Conservation (phyloP, 2,888 invertebrate species). For the Chrysina gloriosa region DNA sequence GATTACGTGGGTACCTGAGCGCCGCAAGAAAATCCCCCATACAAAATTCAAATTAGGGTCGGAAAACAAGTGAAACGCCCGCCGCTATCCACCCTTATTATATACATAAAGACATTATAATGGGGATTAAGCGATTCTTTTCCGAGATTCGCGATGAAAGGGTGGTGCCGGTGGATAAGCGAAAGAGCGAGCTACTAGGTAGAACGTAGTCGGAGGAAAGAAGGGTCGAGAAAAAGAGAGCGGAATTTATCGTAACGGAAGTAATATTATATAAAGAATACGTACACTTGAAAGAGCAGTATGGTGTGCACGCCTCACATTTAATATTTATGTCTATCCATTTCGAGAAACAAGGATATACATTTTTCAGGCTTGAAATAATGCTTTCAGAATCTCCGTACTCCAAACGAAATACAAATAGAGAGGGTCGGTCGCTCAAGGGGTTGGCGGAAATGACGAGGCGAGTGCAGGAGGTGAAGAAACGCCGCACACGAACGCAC, state of each 20-base stretch:
- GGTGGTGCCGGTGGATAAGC: not conserved
- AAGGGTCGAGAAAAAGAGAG: not conserved
- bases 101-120: constrained; percentile 35
- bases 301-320: constrained; percentile 28
- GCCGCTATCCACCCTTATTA: constrained; percentile 16
- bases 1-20: constrained; percentile 17
- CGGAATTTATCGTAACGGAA: constrained; percentile 32
- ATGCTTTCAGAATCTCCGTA: constrained; percentile 30
- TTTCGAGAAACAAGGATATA: constrained; percentile 30
- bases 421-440: not conserved
- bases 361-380: constrained; percentile 37
- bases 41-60: constrained; percentile 19
- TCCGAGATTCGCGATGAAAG: constrained; percentile 4
- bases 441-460: not conserved
- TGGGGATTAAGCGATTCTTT: constrained; percentile 27
- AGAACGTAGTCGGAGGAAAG: not conserved
- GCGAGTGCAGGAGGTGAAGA: not conserved
- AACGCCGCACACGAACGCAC: not conserved
- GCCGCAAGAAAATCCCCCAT: not conserved
- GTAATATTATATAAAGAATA: constrained; percentile 33
- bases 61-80: constrained; percentile 18
- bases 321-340: constrained; percentile 38
- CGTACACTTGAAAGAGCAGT: constrained; percentile 32
- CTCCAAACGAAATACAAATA: constrained; percentile 33
- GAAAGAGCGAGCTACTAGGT: not conserved